Evolutionary conservation across 2,113 vertebrate species (phyloP).

Genomic region (Chauna torquata): DNA sequence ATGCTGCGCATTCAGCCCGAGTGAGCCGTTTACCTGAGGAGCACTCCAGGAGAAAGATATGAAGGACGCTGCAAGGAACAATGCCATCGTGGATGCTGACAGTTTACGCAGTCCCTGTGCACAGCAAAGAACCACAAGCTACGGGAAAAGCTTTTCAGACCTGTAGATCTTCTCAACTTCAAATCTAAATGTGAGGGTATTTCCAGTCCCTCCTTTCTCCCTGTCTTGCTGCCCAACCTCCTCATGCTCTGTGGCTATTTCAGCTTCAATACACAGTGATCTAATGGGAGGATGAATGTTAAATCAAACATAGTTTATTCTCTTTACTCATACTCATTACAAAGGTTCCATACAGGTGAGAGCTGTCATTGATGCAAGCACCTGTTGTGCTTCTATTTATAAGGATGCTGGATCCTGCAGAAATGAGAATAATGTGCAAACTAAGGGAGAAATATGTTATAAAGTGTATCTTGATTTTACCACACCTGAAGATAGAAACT

Average conservation of each 20-base stretch:
- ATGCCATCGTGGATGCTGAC: constrained; percentile 63
- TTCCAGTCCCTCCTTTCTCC: background rate
- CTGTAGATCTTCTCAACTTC: background rate
- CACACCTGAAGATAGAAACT: background rate
- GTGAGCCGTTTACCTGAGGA: constrained; percentile 80
- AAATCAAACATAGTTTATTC: background rate
- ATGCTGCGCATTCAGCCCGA: background rate
- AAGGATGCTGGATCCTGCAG: background rate
- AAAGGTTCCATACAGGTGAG: background rate
- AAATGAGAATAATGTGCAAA: background rate
- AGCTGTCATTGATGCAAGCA: background rate
- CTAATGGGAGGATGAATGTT: background rate
- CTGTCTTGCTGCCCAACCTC: background rate
- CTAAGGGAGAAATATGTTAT: background rate
- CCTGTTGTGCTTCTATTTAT: background rate
- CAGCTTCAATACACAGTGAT: background rate
- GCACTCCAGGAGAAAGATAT: constrained; percentile 74
- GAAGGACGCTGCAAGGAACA: constrained; percentile 79
- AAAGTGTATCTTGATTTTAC: background rate
- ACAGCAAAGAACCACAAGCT: background rate
- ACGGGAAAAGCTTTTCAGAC: background rate
- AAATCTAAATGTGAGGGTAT: background rate
- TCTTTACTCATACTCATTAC: background rate
- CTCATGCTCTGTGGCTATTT: background rate
- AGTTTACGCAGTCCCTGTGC: constrained; percentile 76